Evolutionary conservation across 2,113 vertebrate species (phyloP).

Genomic region (Platycercus adscitus): DNA sequence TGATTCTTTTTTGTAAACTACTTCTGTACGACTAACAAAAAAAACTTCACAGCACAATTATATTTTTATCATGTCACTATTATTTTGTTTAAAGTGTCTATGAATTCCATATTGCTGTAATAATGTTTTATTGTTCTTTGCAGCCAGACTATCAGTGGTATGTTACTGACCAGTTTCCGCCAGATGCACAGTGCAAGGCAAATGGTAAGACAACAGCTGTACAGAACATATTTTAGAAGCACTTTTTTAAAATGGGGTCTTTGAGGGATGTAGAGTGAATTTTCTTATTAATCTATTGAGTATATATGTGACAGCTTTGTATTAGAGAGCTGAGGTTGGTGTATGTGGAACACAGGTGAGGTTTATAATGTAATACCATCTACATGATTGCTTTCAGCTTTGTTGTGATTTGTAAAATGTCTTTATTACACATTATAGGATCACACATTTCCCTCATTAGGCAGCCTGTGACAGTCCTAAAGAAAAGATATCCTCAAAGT

Average conservation of each 20-base stretch:
- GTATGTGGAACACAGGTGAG: not conserved
- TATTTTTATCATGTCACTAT: constrained; percentile 48
- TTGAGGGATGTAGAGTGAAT: constrained; percentile 40
- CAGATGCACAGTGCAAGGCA: constrained; percentile 75
- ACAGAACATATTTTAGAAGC: constrained; percentile 46
- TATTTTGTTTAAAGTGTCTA: constrained; percentile 72
- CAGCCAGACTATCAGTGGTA: constrained; percentile 77
- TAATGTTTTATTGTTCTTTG: constrained; percentile 74
- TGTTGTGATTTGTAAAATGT: not conserved
- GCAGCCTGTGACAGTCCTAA: not conserved
- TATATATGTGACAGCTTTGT: not conserved
- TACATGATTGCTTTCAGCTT: not conserved
- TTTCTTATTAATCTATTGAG: not conserved
- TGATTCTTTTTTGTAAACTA: not conserved
- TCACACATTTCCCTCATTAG: not conserved
- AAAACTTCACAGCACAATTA: constrained; percentile 45
- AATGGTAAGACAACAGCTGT: constrained; percentile 78
- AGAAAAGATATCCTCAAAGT: not conserved
- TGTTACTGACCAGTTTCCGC: constrained; percentile 76
- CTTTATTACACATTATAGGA: not conserved
- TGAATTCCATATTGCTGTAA: constrained; percentile 72
- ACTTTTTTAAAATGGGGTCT: constrained; percentile 48
- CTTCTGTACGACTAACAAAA: constrained; percentile 56
- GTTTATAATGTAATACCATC: not conserved
- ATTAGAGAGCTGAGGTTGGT: not conserved